Conservation (phyloP, 1,140 invertebrate genomes). For the Aplysia californica region DNA sequence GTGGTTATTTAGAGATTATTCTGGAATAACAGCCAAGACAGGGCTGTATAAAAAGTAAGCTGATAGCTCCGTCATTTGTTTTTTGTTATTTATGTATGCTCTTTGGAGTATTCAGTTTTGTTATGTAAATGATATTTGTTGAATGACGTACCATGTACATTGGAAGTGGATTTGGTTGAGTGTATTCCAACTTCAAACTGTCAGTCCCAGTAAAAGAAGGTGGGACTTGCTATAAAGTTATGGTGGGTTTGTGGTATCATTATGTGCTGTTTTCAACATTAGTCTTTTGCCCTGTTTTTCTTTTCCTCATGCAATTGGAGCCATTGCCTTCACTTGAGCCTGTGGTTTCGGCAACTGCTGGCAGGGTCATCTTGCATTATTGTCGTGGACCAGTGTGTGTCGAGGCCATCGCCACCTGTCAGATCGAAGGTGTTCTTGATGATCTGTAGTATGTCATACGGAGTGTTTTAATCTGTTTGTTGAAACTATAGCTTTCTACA, state of each 20-base stretch:
- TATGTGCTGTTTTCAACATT: not conserved
- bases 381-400: too few species aligned
- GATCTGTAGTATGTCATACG: too few species aligned
- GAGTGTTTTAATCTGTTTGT: too few species aligned
- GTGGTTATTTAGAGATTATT: too few species aligned
- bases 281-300: not conserved
- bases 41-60: too few species aligned
- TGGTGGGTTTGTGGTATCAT: not conserved
- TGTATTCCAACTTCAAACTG: not conserved
- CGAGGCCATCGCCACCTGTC: too few species aligned
- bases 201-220: not conserved
- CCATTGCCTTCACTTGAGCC: not conserved
- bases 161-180: not conserved
- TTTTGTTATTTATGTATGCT: too few species aligned
- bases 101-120: too few species aligned
- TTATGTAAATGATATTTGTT: not conserved
- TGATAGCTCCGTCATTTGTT: too few species aligned
- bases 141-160: not conserved
- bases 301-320: conserved; percentile 18
- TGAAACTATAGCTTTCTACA: too few species aligned
- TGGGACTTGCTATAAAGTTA: not conserved
- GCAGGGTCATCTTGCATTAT: not conserved
- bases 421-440: too few species aligned
- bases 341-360: not conserved
- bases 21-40: too few species aligned